Evolutionary conservation across 2,113 vertebrate genomes (phyloP).

Genomic region (Ptychochromis oligacanthus): DNA sequence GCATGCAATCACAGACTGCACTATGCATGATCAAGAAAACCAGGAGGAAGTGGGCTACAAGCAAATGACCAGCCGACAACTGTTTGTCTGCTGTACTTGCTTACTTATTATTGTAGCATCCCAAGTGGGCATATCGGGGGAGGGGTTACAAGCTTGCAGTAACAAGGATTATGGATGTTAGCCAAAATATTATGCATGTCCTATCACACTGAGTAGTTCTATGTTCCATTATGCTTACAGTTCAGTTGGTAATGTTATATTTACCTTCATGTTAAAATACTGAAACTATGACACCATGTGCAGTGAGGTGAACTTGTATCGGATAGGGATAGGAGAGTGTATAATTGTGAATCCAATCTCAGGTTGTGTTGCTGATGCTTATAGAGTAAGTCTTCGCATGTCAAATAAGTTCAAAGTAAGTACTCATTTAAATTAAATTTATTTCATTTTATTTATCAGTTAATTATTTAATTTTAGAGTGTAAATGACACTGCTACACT

Average conservation of each 20-base stretch:
- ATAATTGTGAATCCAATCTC: background rate
- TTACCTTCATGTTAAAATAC: background rate
- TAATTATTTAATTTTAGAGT: background rate
- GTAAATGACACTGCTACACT: too few species aligned
- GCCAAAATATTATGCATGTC: background rate
- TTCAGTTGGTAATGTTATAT: background rate
- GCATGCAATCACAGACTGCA: background rate
- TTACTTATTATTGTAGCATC: background rate
- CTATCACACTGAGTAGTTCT: background rate
- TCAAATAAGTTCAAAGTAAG: background rate
- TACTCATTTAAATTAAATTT: background rate
- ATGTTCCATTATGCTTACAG: background rate
- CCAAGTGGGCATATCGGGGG: background rate
- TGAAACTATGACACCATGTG: background rate
- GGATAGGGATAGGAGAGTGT: background rate
- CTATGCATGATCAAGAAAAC: background rate
- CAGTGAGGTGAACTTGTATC: background rate
- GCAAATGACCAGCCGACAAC: background rate
- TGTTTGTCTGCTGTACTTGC: background rate
- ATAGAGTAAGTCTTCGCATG: too few species aligned
- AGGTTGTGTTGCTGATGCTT: background rate
- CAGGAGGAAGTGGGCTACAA: background rate
- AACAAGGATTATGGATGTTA: background rate
- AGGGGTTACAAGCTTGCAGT: background rate
- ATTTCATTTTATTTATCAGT: constrained; percentile 1